A percentile compares a stretch with the other conserved stretches of the same genome.
phyloP scores from a whole-genome alignment of 2,113 vertebrate genomes.

The Aptenodytes patagonicus region DNA sequence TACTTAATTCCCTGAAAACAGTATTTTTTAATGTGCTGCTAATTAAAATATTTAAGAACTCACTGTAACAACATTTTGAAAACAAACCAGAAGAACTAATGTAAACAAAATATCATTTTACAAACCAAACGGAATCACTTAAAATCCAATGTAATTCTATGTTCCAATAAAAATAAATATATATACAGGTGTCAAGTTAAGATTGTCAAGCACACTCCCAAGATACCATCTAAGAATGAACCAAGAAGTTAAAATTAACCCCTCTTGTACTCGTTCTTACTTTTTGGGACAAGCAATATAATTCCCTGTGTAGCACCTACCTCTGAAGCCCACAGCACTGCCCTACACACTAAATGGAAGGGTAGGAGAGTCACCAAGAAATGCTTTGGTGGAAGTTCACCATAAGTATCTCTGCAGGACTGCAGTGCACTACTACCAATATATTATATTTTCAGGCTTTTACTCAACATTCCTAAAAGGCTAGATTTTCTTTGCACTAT shows the following conservation, averaged over 20 bases:
- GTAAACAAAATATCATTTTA: slow-evolving; percentile 59
- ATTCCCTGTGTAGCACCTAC: neutral
- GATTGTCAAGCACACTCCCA: slow-evolving; percentile 3
- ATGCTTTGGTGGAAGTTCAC: neutral
- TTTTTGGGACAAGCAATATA: neutral
- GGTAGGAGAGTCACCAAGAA: neutral
- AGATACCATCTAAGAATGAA: slow-evolving; percentile 31
- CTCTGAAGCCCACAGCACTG: too few species aligned
- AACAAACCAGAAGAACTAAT: slow-evolving; percentile 44
- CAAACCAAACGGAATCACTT: slow-evolving; percentile 47
- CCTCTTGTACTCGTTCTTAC: neutral
- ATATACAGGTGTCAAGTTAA: slow-evolving; percentile 51
- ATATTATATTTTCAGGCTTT: neutral
- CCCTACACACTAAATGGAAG: neutral
- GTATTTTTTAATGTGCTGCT: slow-evolving; percentile 55
- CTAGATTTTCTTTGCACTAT: neutral
- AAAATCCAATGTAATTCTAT: slow-evolving; percentile 43
- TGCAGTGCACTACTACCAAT: neutral
- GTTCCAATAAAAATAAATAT: slow-evolving; percentile 58
- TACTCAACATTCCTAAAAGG: neutral
- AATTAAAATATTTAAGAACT: slow-evolving; percentile 64
- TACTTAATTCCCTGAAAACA: slow-evolving; percentile 58
- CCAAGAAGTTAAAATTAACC: slow-evolving; percentile 33
- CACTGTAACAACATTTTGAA: slow-evolving; percentile 59
- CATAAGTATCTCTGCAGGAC: neutral